Evolutionary conservation across 2,888 invertebrate genomes (phyloP).

Genomic region (Melitaea athalia): DNA sequence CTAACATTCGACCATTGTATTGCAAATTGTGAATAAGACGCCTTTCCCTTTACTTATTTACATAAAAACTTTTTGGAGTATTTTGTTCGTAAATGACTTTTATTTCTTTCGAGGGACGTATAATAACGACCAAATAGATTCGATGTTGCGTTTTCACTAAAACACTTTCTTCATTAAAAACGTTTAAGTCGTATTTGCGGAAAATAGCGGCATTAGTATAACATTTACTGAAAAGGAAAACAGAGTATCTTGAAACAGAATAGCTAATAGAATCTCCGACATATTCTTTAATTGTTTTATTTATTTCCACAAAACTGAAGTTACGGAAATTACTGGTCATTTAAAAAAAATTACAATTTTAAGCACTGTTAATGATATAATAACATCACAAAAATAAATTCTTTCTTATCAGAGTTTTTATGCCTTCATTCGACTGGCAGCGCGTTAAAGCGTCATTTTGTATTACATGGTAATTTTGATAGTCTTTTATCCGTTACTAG

Average conservation of each 20-base stretch:
- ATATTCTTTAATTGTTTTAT: background rate
- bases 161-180: conserved; percentile 40
- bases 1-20: conserved; percentile 76
- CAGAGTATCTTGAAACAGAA: conserved; percentile 15
- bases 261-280: background rate
- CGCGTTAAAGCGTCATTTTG: too few relatives aligned
- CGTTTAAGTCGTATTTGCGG: conserved; percentile 36
- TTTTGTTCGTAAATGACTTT: conserved; percentile 73
- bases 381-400: too few relatives aligned
- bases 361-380: too few relatives aligned
- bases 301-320: background rate
- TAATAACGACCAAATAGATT: conserved; percentile 40
- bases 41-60: conserved; percentile 73
- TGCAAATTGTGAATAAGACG: conserved; percentile 78
- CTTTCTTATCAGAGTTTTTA: too few relatives aligned
- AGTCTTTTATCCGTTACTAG: too few relatives aligned
- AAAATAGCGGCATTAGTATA: conserved; percentile 34
- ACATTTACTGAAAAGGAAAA: conserved; percentile 35
- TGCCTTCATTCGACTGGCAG: too few relatives aligned
- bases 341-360: too few relatives aligned
- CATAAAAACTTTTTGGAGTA: conserved; percentile 72
- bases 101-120: conserved; percentile 53
- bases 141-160: conserved; percentile 35
- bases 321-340: too few relatives aligned
- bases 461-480: too few relatives aligned